Evolutionary conservation across 2,113 vertebrate species (phyloP), one percentile per base, ranked within the genome.

Genomic region (Istiophorus platypterus): DNA sequence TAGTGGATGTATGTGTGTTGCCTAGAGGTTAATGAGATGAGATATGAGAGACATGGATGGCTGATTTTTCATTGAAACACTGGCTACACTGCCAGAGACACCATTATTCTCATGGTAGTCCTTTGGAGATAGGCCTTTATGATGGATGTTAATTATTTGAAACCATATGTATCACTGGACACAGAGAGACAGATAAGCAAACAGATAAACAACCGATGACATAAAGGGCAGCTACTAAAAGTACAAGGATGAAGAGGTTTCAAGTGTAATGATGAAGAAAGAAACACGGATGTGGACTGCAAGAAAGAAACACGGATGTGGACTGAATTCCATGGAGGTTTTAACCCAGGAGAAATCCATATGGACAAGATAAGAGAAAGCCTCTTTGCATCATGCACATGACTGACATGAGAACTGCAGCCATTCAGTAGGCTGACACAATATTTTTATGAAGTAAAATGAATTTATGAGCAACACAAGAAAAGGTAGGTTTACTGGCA

Each of bases 251-350:
- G 47, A 75, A 75, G 56, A 63, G 26, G 68, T 58, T 31, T 26
- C 18, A 10, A 51, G 61, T n/a, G 18, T 31, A 22, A 54, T 62
- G 57, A 54, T 27, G 13, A 70, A 70, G 58, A 42, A 72, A 54
- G n/a, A 31, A 4, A 5, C 26, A 64, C 80, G 78, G 77, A 85
- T 72, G 74, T 76, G 71, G 70, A 59, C 37, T 74, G 41, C n/a
- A 70, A 70, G 58, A 42, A 72, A 54, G n/a, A 31, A 4, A 5
- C 26, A 64, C 80, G 78, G 77, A 85, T 72, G 74, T 76, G 71
- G 70, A 59, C 37, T 74, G 41, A 86, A 78, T 85, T 80, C 81
- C 78, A 66, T 17, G 15, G 75, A 64, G 85, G 76, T 73, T 88
- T 34, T 34, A 58, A 56, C 80, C 70, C 73, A 61, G 61, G 61